Conservation (phyloP, 2,113 vertebrate genomes). For the Chiloscyllium plagiosum region DNA sequence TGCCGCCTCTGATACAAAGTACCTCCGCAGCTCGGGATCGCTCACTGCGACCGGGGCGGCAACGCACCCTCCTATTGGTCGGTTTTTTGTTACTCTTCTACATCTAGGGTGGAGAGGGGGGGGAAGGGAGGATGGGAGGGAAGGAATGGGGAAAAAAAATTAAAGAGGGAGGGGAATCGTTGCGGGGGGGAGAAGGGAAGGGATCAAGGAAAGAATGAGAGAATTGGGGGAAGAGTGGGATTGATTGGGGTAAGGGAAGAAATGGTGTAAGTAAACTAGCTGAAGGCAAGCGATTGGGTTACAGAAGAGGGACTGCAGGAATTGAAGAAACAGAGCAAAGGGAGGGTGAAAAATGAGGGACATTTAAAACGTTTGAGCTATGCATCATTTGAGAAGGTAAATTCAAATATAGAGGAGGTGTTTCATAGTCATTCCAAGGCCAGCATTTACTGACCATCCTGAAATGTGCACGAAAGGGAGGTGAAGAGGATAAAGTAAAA, state of each 20-base stretch:
- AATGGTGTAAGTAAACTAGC: too few species aligned
- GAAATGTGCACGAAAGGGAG: too few species aligned
- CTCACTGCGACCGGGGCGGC: not conserved
- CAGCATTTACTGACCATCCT: not conserved
- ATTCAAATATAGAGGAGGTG: not conserved
- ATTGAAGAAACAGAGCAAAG: not conserved
- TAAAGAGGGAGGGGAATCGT: too few species aligned
- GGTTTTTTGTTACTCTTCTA: not conserved
- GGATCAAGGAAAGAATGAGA: not conserved
- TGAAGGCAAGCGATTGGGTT: too few species aligned
- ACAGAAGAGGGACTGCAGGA: too few species aligned
- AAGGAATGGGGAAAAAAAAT: not conserved
- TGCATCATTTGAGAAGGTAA: not conserved
- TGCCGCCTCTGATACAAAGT: not conserved
- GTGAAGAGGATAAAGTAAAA: not conserved
- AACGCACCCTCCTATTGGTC: not conserved
- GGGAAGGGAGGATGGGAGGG: not conserved
- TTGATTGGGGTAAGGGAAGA: too few species aligned
- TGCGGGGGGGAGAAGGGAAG: not conserved
- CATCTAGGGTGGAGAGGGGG: not conserved
- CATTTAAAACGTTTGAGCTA: not conserved
- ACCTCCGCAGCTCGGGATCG: not conserved
- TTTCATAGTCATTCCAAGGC: not conserved
- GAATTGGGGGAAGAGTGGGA: too few species aligned
- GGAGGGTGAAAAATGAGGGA: not conserved